These are phyloP conservation scores for Pipistrellus pygmaeus DNA, from an alignment of 2,797 vertebrate genomes.

Conservation along the genomic window DNA sequence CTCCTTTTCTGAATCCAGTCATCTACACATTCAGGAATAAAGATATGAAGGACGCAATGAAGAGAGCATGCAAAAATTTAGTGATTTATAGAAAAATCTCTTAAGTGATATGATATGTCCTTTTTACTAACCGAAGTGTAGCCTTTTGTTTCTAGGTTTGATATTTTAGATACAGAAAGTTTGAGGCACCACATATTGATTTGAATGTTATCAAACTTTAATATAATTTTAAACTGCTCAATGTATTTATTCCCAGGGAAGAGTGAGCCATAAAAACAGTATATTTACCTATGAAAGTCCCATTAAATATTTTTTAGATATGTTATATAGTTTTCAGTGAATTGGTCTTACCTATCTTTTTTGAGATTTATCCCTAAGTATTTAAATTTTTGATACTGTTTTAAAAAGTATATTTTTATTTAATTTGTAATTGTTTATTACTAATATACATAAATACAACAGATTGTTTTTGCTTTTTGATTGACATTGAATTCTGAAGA, in stretches of 20 bases:
- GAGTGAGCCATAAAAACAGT: not conserved
- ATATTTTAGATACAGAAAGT: not conserved
- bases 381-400: not conserved
- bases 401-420: not conserved
- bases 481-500: not conserved
- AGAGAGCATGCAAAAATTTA: slow-evolving; percentile 54
- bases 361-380: not conserved
- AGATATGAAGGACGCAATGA: slow-evolving; percentile 71
- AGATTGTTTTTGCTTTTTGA: not conserved
- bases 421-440: not conserved
- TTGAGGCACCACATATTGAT: not conserved
- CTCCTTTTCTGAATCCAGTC: slow-evolving; percentile 73
- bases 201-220: not conserved
- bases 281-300: not conserved
- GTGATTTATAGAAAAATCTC: slow-evolving; percentile 51
- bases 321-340: not conserved
- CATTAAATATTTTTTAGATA: not conserved
- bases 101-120: not conserved
- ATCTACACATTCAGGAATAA: slow-evolving; percentile 76
- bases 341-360: not conserved
- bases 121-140: not conserved
- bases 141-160: not conserved
- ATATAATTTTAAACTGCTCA: not conserved
- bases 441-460: not conserved
- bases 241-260: not conserved